Evolutionary conservation across 1,140 invertebrate genomes (phyloP).

Genomic region (Anadara kagoshimensis): DNA sequence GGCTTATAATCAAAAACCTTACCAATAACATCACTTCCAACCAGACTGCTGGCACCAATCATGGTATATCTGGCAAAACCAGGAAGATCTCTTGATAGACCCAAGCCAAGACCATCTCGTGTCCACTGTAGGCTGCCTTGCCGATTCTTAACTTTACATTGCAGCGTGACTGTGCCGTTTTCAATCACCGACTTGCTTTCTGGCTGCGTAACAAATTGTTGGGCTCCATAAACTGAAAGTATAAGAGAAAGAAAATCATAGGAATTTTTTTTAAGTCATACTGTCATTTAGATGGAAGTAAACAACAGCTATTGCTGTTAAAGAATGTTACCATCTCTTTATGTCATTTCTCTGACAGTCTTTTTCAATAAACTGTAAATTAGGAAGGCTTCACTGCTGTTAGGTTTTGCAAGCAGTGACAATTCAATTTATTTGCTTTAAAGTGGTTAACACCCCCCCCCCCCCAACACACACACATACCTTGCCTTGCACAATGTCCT

Average conservation of each 20-base stretch:
- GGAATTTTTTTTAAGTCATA: no score
- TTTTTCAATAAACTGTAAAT: no score
- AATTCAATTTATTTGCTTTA: no score
- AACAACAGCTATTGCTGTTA: no score
- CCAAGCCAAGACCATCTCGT: conserved; percentile 93
- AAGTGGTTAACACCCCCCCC: no score
- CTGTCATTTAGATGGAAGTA: no score
- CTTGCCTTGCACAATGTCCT: no score
- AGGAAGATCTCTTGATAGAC: conserved; percentile 88
- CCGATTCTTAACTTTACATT: conserved; percentile 89
- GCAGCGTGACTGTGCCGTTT: conserved; percentile 81
- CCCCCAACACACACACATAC: no score
- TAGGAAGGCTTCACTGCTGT: no score
- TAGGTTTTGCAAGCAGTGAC: no score
- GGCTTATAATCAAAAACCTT: not conserved
- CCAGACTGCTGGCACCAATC: conserved; percentile 85
- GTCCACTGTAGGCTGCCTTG: conserved; percentile 95
- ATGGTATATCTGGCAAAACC: conserved; percentile 95
- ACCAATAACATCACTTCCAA: conserved; percentile 19
- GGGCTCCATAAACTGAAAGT: not conserved
- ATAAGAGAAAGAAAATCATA: not conserved
- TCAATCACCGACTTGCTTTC: not conserved
- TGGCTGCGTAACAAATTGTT: conserved; percentile 3
- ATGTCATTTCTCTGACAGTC: no score
- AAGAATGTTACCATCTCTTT: no score